Base-by-base conservation (phyloP, 2,113 vertebrate species). In the Pterocles burchelli region DNA sequence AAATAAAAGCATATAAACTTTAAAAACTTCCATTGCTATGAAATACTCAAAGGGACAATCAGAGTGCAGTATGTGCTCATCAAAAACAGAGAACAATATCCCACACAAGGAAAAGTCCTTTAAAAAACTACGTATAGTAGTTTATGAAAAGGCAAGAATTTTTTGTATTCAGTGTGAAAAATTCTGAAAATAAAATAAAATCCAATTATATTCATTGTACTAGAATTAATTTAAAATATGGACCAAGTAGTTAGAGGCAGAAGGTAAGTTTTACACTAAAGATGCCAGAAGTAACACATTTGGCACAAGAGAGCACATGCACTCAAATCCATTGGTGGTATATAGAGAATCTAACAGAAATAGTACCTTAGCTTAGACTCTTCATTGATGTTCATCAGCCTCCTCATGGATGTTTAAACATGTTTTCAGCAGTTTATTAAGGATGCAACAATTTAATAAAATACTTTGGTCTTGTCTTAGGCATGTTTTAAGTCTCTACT, bases 341-440 rank as follows among this genome's bases (percentile, higher is more conserved):
- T 58, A 45, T 10, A 58, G 21, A 34, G 31, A 66, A 77, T 72
- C 21, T 48, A 79, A 70, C 3, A 77, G 41, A 88, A 33, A 33
- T 1, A 34, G 1, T 25, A 77, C 3, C 22, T 68, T 49, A 54
- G 38, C 29, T 66, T 0, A 1, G 49, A 20, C 6, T 59, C 34
- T 55, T 51, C 0, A 0, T 4, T 25, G 12, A 25, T 3, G 0
- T 38, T 85, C 13, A 58, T 43, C 20, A 82, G 6, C 17, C 8
- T 62, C 51, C 18, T 79, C 6, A 5, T 15, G 12, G n/a, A 52
- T 54, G 3, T 17, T 71, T 57, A 66, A 43, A 62, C 1, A 33
- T 9, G 15, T 61, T 77, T 70, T 43, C 22, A 49, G 58, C 6
- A 26, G 7, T 58, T 66, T 93, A 36, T 74, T 61, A 72, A 45